Base-by-base conservation (phyloP, 2,113 vertebrate genomes). In the Pleuronectes platessa region DNA sequence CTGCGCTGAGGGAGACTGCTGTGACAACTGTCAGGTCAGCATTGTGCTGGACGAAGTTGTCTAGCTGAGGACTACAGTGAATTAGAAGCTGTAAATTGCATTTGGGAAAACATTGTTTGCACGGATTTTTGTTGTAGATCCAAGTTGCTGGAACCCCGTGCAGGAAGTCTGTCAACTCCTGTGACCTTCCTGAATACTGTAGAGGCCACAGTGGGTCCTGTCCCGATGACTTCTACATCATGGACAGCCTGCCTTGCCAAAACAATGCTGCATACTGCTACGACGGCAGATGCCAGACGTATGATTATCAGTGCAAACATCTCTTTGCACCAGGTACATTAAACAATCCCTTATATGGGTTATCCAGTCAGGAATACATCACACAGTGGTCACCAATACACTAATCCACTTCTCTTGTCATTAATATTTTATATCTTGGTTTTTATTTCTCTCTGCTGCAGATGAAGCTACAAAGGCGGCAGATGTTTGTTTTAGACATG, bases 151-250 rank as follows among this genome's bases (percentile, higher is more conserved):
- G 96, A 67, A 62, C 81, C 0, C 61, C 78, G 11, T 98, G 97
- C 86, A 94, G 97, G 75, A 0, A 15, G 0, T 89, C 90, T 12
- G 68, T 27, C 26, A 84, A 95, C 71, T 14, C 55, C 13, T 99
- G 97, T 76, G 97, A 97, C 66, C 94, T 98, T 1, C 94, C 96
- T 0, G 97, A 98, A 54, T 97, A 88, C 92, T 97, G 97, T 74
- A 70, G 86, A 5, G 97, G 97, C 0, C 74, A 37, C 0, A 78
- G 67, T 1, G 60, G 68, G n/a, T 93, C 90, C 82, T 98, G 97
- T 23, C 96, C 96, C 0, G 55, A 78, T 0, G 95, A 98, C 15
- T 92, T 84, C 27, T 96, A 96, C 21, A 0, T 95, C n/a, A 96
- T 96, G 93, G 93, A 97, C 13, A 96, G 97, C 0, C 40, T 92